These are phyloP conservation scores for Synaphobranchus kaupii DNA, from an alignment of 2,797 vertebrate species.

Conservation along the genomic window DNA sequence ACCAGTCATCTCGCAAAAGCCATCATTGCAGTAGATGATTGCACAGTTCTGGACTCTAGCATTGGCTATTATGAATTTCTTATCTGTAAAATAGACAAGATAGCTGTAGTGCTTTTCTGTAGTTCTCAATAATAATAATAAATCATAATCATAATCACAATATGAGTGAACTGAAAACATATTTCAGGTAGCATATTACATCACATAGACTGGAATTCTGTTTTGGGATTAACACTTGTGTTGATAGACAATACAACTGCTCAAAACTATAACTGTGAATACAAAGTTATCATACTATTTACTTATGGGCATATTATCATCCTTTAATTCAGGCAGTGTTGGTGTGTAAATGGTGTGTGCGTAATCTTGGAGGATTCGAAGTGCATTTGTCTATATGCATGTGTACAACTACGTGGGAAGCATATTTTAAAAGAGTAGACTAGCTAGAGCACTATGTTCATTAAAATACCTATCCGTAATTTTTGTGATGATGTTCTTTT, in stretches of 20 bases:
- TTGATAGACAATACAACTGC: not conserved
- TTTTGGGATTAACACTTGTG: not conserved
- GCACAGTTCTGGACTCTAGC: slow-evolving; percentile 97
- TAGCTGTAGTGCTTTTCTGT: not conserved
- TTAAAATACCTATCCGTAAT: not conserved
- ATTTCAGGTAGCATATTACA: not conserved
- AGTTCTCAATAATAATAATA: not conserved
- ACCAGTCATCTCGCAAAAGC: slow-evolving; percentile 98
- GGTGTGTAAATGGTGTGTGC: not conserved
- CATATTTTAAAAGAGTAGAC: not conserved
- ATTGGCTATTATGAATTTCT: slow-evolving; percentile 99
- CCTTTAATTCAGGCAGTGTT: not conserved
- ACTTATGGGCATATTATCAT: not conserved
- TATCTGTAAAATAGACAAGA: slow-evolving; percentile 74
- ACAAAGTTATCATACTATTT: not conserved
- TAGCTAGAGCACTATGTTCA: not conserved
- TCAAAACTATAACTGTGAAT: not conserved
- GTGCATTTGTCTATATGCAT: not conserved
- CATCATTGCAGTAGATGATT: slow-evolving; percentile 98
- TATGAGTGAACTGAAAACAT: not conserved
- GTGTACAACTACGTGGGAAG: not conserved
- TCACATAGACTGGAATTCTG: not conserved
- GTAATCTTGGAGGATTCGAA: not conserved
- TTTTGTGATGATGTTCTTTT: not conserved
- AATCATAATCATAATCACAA: not conserved